Percentiles rank a stretch among this genome's conserved stretches.
Evolutionary conservation across 2,797 vertebrate genomes (phyloP).

Genomic region (Tolypeutes matacus): DNA sequence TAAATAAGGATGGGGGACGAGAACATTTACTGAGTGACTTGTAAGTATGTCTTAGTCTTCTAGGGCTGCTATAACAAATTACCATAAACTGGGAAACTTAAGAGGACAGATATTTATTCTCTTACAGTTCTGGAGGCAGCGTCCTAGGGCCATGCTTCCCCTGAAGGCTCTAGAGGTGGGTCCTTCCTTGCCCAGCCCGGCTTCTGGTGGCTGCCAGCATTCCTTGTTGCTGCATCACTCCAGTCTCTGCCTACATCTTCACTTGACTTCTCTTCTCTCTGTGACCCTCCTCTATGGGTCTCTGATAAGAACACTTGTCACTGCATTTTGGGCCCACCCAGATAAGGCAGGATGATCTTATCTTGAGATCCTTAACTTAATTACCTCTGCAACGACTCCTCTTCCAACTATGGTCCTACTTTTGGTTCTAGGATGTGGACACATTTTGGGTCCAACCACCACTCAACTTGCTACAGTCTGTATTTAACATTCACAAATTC

Average conservation of each 20-base stretch:
- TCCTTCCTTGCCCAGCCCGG: neutral
- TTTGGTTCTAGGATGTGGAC: neutral
- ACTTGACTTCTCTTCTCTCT: neutral
- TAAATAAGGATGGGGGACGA: neutral
- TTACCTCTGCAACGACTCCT: neutral
- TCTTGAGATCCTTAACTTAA: neutral
- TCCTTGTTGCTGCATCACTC: too few species aligned
- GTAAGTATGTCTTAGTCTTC: neutral
- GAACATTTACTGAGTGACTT: neutral
- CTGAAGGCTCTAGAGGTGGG: neutral
- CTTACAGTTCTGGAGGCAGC: neutral
- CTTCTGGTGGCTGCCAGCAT: neutral
- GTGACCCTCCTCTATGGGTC: neutral
- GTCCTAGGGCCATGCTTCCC: fast-evolving
- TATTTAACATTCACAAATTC: neutral
- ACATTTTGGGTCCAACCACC: neutral
- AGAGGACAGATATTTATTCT: neutral
- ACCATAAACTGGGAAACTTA: neutral
- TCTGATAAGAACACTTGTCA: neutral
- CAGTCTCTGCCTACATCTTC: neutral
- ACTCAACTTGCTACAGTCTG: neutral
- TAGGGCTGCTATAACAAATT: neutral
- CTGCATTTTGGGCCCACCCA: neutral
- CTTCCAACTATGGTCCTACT: neutral
- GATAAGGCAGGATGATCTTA: neutral